These are phyloP conservation scores for Leucosticte australis DNA, from an alignment of 2,113 vertebrate species.

Conservation along the genomic window DNA sequence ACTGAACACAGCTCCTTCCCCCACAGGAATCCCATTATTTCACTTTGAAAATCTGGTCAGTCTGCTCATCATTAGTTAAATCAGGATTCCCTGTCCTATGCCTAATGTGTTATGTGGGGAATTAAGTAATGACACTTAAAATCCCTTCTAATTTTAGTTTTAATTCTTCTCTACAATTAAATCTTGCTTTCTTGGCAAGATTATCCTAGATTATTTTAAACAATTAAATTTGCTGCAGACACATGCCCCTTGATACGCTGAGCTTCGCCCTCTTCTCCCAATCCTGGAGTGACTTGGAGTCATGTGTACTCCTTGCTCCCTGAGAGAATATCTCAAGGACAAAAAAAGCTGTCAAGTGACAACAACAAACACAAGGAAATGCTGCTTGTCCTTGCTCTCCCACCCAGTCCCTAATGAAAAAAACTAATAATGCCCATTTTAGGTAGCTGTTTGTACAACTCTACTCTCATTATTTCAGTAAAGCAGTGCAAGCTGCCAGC, in stretches of 20 bases:
- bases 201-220: constrained; percentile 47
- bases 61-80: constrained; percentile 34
- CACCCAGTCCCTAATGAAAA: background rate
- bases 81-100: constrained; percentile 33
- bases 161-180: constrained; percentile 35
- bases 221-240: constrained; percentile 3
- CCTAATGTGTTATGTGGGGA: background rate
- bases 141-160: constrained; percentile 38
- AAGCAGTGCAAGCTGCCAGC: constrained; percentile 14
- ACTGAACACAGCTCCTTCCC: background rate
- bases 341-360: constrained; percentile 23
- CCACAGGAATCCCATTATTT: background rate
- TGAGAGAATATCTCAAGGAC: constrained; percentile 34
- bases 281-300: background rate
- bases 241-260: background rate
- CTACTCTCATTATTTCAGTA: constrained; percentile 39
- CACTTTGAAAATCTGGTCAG: constrained; percentile 37
- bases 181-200: background rate
- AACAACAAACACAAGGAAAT: background rate
- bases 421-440: constrained; percentile 35
- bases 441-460: constrained; percentile 21
- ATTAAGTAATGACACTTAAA: constrained; percentile 34
- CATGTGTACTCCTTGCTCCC: background rate
- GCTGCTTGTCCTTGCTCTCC: background rate
- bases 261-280: background rate